A percentile compares a stretch with the other conserved stretches of the same genome.
Evolutionary conservation across 2,113 vertebrate genomes (phyloP).

Genomic region (Stictonetta naevosa): DNA sequence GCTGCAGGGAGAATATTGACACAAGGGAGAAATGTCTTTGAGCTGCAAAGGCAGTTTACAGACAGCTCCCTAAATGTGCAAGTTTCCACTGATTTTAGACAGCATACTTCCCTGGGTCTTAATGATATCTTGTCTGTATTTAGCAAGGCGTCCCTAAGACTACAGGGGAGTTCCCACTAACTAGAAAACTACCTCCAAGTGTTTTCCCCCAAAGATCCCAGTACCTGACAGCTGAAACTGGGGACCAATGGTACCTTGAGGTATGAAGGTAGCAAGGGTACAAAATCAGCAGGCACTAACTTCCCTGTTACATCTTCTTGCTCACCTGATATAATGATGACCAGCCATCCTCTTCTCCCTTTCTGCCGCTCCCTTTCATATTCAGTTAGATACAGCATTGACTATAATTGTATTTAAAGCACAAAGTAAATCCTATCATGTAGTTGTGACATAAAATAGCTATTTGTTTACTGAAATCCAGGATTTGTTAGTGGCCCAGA

Average conservation of each 20-base stretch:
- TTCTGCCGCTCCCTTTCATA: fast-evolving
- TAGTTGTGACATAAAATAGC: not conserved
- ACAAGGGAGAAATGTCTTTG: not conserved
- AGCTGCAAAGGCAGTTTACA: not conserved
- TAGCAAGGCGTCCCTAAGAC: not conserved
- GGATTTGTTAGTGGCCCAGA: not conserved
- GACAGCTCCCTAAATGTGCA: not conserved
- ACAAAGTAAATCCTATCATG: not conserved
- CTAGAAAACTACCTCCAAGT: not conserved
- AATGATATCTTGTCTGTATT: not conserved
- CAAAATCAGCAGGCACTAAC: not conserved
- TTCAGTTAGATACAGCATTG: not conserved
- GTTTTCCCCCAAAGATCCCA: not conserved
- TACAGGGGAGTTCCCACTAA: not conserved
- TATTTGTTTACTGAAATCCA: not conserved
- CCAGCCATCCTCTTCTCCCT: not conserved
- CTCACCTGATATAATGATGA: not conserved
- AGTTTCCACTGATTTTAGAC: not conserved
- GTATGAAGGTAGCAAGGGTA: not conserved
- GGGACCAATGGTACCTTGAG: not conserved
- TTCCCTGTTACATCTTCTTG: not conserved
- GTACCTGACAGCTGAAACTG: not conserved
- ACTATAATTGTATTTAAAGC: not conserved
- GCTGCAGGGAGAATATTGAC: not conserved
- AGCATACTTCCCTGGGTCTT: not conserved